Base-by-base conservation (phyloP, 2,888 invertebrate genomes). In the Erynnis tages region DNA sequence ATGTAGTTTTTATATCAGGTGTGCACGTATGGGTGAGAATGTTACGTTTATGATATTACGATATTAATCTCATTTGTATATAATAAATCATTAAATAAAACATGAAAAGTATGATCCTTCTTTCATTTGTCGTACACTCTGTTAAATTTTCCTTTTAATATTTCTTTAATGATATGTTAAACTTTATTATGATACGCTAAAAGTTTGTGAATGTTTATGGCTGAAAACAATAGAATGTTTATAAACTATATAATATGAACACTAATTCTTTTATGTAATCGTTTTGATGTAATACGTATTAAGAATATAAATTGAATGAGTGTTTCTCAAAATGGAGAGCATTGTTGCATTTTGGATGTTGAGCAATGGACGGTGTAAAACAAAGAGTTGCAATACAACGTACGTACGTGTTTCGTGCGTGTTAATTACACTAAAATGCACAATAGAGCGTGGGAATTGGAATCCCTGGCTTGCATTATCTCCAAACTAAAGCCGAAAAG, bases 361-460 rank as follows among this genome's bases (percentile, higher is more conserved):
- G 21, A 21, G 35, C 50, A 43, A 50, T 5, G 25, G 35, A 50
- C 11, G 23, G 35, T 35, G 43, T 19, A 32, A 43, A 27, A 50
- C 43, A 49, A 48, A 41, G 49, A 41, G 23, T 27, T 17, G 10
- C 16, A 23, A 38, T 49, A 16, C 34, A 34, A 34, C 23, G 23
- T 34, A 49, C 49, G 16, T 11, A 17, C 17, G 17, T 21, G 19
- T 40, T 30, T 38, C 43, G 19, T 23, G 40, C 48, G 34, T 41
- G 41, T 34, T 49, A 49, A 49, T 49, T 34, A 49, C 27, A 35
- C 40, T 41, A 48, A 48, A 38, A 49, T 25, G 25, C 10, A 55
- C 55, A 53, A 53, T 55, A 45, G 53, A 53, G 5, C 55, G 55
- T 55, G 55, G 53, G 55, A 55, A 55, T 48, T 38, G 11, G 27